Conservation (phyloP, 2,113 vertebrate species). For the Tychaedon coryphoeus region DNA sequence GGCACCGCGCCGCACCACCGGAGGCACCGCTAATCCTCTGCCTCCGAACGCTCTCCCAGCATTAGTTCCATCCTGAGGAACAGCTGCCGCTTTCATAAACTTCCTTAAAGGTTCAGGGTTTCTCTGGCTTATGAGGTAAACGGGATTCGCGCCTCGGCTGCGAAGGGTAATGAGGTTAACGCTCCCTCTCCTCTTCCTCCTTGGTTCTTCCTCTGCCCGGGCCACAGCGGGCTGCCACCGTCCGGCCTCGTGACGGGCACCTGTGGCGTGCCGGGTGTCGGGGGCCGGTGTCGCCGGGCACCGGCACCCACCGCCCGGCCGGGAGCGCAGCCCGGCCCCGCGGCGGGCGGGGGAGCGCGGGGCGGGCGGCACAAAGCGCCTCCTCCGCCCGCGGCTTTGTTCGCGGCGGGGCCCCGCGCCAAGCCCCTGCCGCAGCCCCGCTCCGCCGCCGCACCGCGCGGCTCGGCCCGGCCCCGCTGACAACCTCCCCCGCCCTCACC, state of each 20-base stretch:
- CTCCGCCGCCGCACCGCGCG: background rate
- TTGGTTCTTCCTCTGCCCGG: background rate
- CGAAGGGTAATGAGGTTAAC: background rate
- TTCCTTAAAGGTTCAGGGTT: background rate
- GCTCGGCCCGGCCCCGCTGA: background rate
- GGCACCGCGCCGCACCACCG: background rate
- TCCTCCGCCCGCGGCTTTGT: background rate
- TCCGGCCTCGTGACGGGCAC: background rate
- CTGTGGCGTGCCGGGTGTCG: constrained; percentile 42
- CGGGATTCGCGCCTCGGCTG: background rate
- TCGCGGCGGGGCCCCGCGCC: background rate
- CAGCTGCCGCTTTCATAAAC: background rate
- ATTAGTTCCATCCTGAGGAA: background rate
- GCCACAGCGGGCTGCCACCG: background rate
- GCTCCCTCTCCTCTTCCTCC: background rate
- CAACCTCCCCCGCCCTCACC: background rate
- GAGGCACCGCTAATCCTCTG: background rate
- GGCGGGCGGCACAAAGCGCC: background rate
- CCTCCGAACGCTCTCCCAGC: background rate
- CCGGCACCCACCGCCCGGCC: background rate
- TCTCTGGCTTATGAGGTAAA: background rate
- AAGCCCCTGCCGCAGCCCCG: background rate
- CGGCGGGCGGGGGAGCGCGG: background rate
- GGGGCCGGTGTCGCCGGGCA: constrained; percentile 28
- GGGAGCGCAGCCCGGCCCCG: background rate